Percentiles rank a stretch among this genome's conserved stretches.
Evolutionary conservation across 2,797 vertebrate species (phyloP).

Genomic region (Heteromormyrus szaboi): DNA sequence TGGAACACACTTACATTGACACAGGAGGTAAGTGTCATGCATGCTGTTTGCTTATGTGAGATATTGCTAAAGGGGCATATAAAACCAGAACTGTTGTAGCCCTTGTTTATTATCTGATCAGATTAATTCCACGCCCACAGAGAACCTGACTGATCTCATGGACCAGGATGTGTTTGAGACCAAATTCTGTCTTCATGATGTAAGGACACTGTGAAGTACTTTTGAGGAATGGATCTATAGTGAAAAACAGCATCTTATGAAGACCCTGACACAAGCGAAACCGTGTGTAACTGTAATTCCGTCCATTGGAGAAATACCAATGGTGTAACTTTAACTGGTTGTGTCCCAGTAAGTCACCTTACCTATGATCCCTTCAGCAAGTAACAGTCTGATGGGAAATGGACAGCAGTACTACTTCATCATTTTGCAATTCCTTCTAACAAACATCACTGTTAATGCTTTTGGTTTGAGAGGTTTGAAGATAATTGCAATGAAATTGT

Average conservation of each 20-base stretch:
- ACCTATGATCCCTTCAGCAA: not conserved
- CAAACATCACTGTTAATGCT: not conserved
- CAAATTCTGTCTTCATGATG: constrained; percentile 80
- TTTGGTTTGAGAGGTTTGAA: not conserved
- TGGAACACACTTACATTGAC: constrained; percentile 53
- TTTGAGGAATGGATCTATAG: not conserved
- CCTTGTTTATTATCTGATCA: constrained; percentile 20
- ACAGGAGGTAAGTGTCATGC: constrained; percentile 48
- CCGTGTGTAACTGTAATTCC: not conserved
- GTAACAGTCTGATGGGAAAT: not conserved
- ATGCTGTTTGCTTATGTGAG: not conserved
- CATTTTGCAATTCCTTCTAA: not conserved
- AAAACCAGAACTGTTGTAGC: not conserved
- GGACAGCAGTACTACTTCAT: not conserved
- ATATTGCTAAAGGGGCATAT: not conserved
- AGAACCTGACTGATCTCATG: constrained; percentile 62
- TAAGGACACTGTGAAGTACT: constrained; percentile 39
- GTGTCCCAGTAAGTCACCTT: not conserved
- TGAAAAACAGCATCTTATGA: not conserved
- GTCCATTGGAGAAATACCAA: not conserved
- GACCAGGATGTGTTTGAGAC: constrained; percentile 72
- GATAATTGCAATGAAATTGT: not conserved
- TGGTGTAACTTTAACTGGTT: not conserved
- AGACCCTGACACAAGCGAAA: not conserved
- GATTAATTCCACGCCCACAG: constrained; percentile 45